Percentiles rank a stretch among this genome's conserved stretches.
Conservation (phyloP, 1,140 invertebrate species). For the Anastatus disparis region DNA sequence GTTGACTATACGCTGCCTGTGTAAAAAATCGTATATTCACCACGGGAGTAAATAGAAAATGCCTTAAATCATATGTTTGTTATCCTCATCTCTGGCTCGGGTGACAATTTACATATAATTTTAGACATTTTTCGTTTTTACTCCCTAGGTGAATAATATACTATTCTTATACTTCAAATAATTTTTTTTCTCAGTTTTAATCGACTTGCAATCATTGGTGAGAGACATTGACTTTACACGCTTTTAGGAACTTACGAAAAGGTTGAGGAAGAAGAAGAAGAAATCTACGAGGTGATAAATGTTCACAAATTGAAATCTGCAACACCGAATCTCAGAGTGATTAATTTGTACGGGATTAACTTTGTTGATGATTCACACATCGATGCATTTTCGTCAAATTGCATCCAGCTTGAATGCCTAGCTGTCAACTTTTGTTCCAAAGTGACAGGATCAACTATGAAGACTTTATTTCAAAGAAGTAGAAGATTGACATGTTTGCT, state of each 20-base stretch:
- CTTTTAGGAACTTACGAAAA: conserved; percentile 95
- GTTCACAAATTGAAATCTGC: conserved; percentile 98
- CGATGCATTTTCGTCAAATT: conserved; percentile 95
- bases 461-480: conserved; percentile 93
- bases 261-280: conserved; percentile 98
- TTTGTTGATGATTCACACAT: conserved; percentile 99
- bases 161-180: too few relatives aligned
- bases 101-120: too few relatives aligned
- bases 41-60: too few relatives aligned
- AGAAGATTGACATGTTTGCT: conserved; percentile 91
- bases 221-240: conserved; percentile 20
- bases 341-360: conserved; percentile 97
- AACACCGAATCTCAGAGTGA: conserved; percentile 93
- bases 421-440: conserved; percentile 97
- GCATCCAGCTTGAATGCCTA: conserved; percentile 94
- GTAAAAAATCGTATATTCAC: too few relatives aligned
- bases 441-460: conserved; percentile 96
- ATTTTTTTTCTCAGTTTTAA: conserved; percentile 26
- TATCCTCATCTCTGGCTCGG: too few relatives aligned
- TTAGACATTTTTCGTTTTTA: too few relatives aligned
- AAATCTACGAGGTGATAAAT: conserved; percentile 99
- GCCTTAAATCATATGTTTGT: too few relatives aligned
- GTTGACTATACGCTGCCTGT: too few relatives aligned
- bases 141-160: too few relatives aligned
- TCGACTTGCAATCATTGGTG: background rate